Conservation (phyloP, 2,797 vertebrate genomes). For the Miichthys miiuy region DNA sequence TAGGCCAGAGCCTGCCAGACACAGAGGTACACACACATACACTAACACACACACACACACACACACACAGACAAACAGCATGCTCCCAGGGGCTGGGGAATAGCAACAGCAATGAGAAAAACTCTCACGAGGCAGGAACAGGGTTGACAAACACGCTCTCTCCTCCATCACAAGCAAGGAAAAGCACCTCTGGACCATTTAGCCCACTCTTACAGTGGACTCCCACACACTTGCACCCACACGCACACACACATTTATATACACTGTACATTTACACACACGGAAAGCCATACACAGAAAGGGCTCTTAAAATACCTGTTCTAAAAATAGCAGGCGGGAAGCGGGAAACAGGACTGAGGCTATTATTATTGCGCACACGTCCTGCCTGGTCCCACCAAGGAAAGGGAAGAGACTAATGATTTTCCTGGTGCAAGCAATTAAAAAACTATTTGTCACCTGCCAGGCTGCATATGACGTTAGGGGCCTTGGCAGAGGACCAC, state of each 20-base stretch:
- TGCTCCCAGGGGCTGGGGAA: conserved; percentile 71
- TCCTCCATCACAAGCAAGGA: conserved; percentile 66
- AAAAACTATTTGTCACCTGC: conserved; percentile 94
- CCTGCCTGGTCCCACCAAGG: conserved; percentile 82
- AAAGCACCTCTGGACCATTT: conserved; percentile 77
- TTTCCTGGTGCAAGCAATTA: conserved; percentile 94
- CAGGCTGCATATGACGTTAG: conserved; percentile 83
- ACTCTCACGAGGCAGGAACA: conserved; percentile 73
- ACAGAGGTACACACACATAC: conserved; percentile 55
- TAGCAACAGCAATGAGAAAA: conserved; percentile 74
- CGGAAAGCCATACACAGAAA: conserved; percentile 23
- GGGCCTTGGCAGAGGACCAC: conserved; percentile 80
- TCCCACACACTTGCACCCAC: conserved; percentile 8
- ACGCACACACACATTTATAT: conserved; percentile 28
- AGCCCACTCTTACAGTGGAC: conserved; percentile 54
- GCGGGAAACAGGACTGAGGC: conserved; percentile 72
- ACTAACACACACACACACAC: conserved; percentile 18
- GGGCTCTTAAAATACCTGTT: conserved; percentile 79
- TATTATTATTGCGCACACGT: conserved; percentile 88
- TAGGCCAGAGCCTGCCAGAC: conserved; percentile 68
- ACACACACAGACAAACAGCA: conserved; percentile 62
- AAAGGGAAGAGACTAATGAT: conserved; percentile 90
- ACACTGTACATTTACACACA: conserved; percentile 18
- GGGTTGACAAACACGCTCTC: conserved; percentile 75
- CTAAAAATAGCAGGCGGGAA: conserved; percentile 84